Base-by-base conservation (phyloP, 35 echinoderm and acorn worm species). In the Amphiura filiformis region DNA sequence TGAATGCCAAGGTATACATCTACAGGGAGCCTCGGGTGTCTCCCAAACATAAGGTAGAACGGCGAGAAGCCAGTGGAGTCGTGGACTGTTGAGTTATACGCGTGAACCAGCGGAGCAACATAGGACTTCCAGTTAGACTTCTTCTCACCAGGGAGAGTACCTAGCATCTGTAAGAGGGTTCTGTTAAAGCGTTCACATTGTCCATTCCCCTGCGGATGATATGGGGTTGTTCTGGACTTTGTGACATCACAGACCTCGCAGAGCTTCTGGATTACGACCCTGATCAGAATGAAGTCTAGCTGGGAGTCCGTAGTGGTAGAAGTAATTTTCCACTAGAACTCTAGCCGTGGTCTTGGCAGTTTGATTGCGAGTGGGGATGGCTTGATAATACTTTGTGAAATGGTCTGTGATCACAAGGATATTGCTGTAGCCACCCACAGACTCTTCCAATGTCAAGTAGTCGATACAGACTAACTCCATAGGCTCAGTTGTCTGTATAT, bases 231-330 rank as follows among this genome's bases (percentile, higher is more conserved):
- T 79, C 77, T 28, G 33, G 17, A 94, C 12, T 17, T 33, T 34
- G 77, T 82, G 90, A 9, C 90, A 38, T 18, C 75, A 30, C 40
- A 12, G 11, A 23, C 80, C 81, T 0, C 90, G 17, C 0, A 79
- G 2, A 0, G 32, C 20, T 85, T 93, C 82, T 37, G 90, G 86
- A 32, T 89, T 80, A 36, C 47, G 36, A 15, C 92, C 64, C 81
- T 90, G 87, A 35, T 94, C 83, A 17, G 38, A 20, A 34, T 90
- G 88, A 14, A 94, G 4, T 28, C 76, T 56, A 20, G 20, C 76
- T 23, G 92, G 92, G 83, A 93, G 47, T 13, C 91, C 91, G 44
- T 93, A 88, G 31, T 86, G 90, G 0, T 37, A 31, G 33, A 91
- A 80, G 20, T 76, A 77, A 13, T 84, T 28, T 2, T 87, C 34